Conservation (phyloP, 2,113 vertebrate species). For the Odontesthes bonariensis region DNA sequence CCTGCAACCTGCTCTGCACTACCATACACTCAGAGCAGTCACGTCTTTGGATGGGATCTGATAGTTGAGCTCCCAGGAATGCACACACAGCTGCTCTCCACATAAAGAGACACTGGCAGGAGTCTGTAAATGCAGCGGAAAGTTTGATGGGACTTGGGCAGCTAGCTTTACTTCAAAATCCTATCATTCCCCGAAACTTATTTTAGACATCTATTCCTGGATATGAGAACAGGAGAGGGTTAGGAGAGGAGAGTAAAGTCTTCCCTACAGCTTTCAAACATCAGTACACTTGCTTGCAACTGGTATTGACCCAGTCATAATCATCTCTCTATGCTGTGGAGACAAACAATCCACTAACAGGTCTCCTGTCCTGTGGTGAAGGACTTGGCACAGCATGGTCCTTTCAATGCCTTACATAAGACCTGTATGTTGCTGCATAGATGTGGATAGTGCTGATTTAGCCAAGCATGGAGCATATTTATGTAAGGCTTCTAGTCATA, state of each 20-base stretch:
- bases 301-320: slow-evolving; percentile 62
- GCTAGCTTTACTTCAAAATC: slow-evolving; percentile 6
- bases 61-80: slow-evolving; percentile 31
- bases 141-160: neutral
- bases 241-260: slow-evolving; percentile 8
- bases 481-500: slow-evolving; percentile 59
- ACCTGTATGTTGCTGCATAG: slow-evolving; percentile 53
- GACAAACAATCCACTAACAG: slow-evolving; percentile 46
- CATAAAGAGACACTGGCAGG: slow-evolving; percentile 4
- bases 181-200: slow-evolving; percentile 17
- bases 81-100: slow-evolving; percentile 37
- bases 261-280: slow-evolving; percentile 41
- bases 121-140: slow-evolving; percentile 9
- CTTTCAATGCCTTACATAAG: slow-evolving; percentile 50
- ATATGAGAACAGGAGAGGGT: slow-evolving; percentile 15
- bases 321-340: slow-evolving; percentile 49
- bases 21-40: neutral
- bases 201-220: slow-evolving; percentile 20
- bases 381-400: slow-evolving; percentile 15
- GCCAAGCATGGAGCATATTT: slow-evolving; percentile 46
- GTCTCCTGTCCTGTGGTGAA: slow-evolving; percentile 44
- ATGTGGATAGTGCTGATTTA: slow-evolving; percentile 56
- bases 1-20: slow-evolving; percentile 27
- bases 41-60: slow-evolving; percentile 11
- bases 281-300: slow-evolving; percentile 58